Percentiles rank a stretch among this genome's conserved stretches.
Conservation (phyloP, 2,888 invertebrate species). For the Stegophylla sp. region DNA sequence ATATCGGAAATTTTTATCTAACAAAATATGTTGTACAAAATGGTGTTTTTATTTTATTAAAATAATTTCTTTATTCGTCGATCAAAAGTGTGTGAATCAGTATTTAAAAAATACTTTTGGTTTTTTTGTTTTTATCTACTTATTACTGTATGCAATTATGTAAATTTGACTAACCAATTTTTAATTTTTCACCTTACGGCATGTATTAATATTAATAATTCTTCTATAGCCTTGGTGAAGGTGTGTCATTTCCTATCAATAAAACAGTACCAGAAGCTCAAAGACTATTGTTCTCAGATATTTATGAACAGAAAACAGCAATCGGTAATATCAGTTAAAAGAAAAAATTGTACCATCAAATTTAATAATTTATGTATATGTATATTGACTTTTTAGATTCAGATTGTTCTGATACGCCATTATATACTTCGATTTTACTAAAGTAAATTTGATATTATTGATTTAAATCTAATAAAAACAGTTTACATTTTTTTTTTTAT, state of each 20-base stretch:
- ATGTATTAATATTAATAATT: conserved; percentile 51
- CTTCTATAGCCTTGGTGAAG: conserved; percentile 55
- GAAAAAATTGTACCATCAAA: not conserved
- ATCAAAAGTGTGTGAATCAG: too few relatives aligned
- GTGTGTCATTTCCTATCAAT: conserved; percentile 48
- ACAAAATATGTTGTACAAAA: conserved; percentile 19
- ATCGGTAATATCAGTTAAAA: conserved; percentile 40
- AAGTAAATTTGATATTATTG: conserved; percentile 14
- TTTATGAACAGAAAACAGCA: conserved; percentile 38
- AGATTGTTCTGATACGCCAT: conserved; percentile 11
- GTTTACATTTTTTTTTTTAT: not conserved
- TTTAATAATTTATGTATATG: too few relatives aligned
- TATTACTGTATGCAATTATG: conserved; percentile 4
- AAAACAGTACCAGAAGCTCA: conserved; percentile 50
- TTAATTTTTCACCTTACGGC: conserved; percentile 7
- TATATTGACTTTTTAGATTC: conserved; percentile 21
- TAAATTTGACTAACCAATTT: conserved; percentile 1
- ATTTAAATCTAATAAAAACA: not conserved
- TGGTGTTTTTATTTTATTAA: conserved; percentile 31
- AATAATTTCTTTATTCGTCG: not conserved
- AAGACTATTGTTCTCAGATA: conserved; percentile 39
- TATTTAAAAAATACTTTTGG: not conserved
- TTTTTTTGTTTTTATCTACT: conserved; percentile 14
- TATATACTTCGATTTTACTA: conserved; percentile 29
- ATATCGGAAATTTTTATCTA: conserved; percentile 34